phyloP scores from a whole-genome alignment of 2,888 invertebrate species.

The Seladonia tumulorum region DNA sequence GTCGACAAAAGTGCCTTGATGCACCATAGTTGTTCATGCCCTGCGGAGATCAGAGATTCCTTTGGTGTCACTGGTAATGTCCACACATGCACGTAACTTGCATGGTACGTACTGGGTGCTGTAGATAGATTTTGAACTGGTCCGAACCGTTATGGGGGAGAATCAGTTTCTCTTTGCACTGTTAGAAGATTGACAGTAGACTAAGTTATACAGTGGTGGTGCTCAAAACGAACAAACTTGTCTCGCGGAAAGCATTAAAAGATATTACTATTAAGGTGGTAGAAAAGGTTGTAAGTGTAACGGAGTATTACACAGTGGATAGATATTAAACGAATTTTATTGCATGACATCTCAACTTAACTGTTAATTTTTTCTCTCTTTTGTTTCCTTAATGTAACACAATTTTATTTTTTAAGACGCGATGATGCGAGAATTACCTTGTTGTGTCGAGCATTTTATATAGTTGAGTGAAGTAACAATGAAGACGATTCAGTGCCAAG shows the following conservation, averaged over 20 bases:
- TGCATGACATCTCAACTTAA: conserved; percentile 27
- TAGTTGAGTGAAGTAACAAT: background rate
- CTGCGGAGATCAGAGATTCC: conserved; percentile 15
- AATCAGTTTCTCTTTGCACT: background rate
- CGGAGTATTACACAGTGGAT: background rate
- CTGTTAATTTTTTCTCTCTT: background rate
- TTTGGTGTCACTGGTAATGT: conserved; percentile 22
- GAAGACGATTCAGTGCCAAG: conserved; percentile 18
- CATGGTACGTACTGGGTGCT: conserved; percentile 58
- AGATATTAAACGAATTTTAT: background rate
- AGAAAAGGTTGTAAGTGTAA: conserved; percentile 11
- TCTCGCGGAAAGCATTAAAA: background rate
- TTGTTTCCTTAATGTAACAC: conserved; percentile 5
- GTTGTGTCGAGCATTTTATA: background rate
- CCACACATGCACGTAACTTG: conserved; percentile 51
- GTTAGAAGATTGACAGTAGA: background rate
- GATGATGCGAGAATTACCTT: background rate
- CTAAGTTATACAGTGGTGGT: background rate
- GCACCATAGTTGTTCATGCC: conserved; percentile 2
- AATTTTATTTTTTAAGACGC: conserved; percentile 2
- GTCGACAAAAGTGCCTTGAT: conserved; percentile 41
- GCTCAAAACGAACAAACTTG: background rate
- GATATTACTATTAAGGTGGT: background rate
- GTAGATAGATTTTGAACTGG: conserved; percentile 42
- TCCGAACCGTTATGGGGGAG: background rate